Conservation (phyloP, 2,888 invertebrate species). For the Trissoscelio sp. region DNA sequence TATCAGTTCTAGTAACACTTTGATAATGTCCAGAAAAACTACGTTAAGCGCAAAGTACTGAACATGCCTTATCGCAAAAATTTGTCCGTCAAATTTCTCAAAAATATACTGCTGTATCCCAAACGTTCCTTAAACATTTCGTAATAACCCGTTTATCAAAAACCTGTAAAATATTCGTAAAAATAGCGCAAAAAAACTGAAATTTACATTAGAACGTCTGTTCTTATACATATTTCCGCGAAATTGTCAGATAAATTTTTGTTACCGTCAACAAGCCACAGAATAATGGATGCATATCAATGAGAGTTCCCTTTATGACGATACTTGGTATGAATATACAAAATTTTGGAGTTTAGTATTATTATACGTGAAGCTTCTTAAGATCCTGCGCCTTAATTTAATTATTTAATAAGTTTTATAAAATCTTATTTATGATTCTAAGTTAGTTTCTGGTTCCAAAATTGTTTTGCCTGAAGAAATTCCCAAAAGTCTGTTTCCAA, state of each 20-base stretch:
- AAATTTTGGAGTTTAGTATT: constrained; percentile 50
- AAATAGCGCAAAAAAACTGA: constrained; percentile 33
- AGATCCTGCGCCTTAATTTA: constrained; percentile 51
- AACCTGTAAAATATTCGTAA: constrained; percentile 45
- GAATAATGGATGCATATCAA: constrained; percentile 37
- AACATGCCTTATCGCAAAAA: constrained; percentile 20
- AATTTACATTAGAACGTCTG: neutral
- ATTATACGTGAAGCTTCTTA: constrained; percentile 51
- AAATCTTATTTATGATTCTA: constrained; percentile 39
- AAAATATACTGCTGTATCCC: constrained; percentile 22
- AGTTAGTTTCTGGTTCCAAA: constrained; percentile 37
- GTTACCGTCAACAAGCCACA: constrained; percentile 27
- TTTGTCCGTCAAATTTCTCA: constrained; percentile 52
- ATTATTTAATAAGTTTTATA: constrained; percentile 43
- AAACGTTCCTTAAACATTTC: constrained; percentile 5
- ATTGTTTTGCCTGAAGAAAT: constrained; percentile 6
- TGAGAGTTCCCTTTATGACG: constrained; percentile 36
- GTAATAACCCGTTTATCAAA: constrained; percentile 41
- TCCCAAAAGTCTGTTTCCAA: constrained; percentile 1
- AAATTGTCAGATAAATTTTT: constrained; percentile 46
- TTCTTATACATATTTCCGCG: constrained; percentile 13
- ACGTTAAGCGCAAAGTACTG: constrained; percentile 48
- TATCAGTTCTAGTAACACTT: constrained; percentile 25
- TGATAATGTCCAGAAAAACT: constrained; percentile 28
- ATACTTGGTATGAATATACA: constrained; percentile 66